Conservation (phyloP, 2,113 vertebrate genomes). For the Rynchops niger region DNA sequence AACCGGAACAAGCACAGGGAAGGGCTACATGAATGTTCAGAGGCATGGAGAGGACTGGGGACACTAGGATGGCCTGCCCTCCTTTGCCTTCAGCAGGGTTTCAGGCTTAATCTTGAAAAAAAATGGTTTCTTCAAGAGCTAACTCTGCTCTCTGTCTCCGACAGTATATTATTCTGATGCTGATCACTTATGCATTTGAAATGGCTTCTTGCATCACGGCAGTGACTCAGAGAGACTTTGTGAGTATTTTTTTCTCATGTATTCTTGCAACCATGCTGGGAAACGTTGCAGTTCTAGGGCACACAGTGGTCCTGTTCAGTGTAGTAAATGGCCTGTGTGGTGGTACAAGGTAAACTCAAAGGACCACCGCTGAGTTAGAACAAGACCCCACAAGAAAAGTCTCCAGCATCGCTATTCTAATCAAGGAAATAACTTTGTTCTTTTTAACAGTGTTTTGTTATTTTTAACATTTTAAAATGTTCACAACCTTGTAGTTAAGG, state of each 20-base stretch:
- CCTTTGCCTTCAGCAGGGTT: neutral
- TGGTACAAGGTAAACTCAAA: neutral
- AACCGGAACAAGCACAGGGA: neutral
- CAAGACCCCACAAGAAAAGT: neutral
- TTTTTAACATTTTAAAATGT: neutral
- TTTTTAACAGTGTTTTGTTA: neutral
- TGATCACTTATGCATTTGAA: slow-evolving; percentile 81
- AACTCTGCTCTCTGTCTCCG: slow-evolving; percentile 17
- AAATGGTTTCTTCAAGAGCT: neutral
- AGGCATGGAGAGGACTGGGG: neutral
- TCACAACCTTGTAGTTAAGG: neutral
- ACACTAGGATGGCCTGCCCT: neutral
- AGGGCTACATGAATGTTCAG: neutral
- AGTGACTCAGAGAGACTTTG: slow-evolving; percentile 75
- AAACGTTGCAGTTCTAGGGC: neutral
- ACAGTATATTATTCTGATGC: slow-evolving; percentile 82
- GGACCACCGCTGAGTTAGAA: neutral
- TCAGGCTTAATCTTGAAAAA: neutral
- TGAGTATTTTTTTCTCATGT: slow-evolving; percentile 60
- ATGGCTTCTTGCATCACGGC: slow-evolving; percentile 82
- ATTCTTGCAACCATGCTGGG: fast-evolving
- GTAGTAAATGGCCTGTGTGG: neutral
- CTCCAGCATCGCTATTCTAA: neutral
- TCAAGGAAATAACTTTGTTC: neutral
- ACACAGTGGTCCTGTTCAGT: neutral